Percentiles rank a stretch among this genome's conserved stretches.
Conservation (phyloP, 2,888 invertebrate species). For the Glyphotaelius pellucidus region DNA sequence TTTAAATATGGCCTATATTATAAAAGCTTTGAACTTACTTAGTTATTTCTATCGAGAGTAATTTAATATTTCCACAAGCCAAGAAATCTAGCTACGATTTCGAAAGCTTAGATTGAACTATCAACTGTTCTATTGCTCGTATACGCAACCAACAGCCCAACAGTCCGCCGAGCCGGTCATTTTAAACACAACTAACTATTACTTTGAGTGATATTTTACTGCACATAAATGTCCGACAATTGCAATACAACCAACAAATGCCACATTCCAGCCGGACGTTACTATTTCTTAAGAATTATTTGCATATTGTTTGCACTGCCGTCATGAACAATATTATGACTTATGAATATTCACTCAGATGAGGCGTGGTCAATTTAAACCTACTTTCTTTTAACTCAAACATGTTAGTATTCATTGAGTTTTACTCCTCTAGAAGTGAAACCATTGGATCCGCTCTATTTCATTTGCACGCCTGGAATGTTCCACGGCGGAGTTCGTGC, state of each 20-base stretch:
- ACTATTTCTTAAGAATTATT: not conserved
- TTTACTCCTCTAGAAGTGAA: conserved; percentile 27
- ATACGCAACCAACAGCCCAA: not conserved
- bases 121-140: not conserved
- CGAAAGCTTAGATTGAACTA: not conserved
- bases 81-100: not conserved
- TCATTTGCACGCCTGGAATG: conserved; percentile 35
- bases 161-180: not conserved
- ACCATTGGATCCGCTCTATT: conserved; percentile 47
- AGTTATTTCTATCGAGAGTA: not conserved
- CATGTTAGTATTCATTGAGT: conserved; percentile 19
- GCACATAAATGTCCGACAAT: not conserved
- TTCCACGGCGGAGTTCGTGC: conserved; percentile 6
- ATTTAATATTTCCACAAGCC: not conserved
- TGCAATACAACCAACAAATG: not conserved
- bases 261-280: not conserved
- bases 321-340: not conserved
- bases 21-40: not conserved
- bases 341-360: conserved; percentile 27
- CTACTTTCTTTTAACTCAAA: conserved; percentile 32
- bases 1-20: too few species aligned
- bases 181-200: not conserved
- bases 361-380: conserved; percentile 35
- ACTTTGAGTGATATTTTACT: not conserved
- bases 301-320: not conserved